Conservation (phyloP, 2,888 invertebrate genomes). For the Agriopis aurantiaria region DNA sequence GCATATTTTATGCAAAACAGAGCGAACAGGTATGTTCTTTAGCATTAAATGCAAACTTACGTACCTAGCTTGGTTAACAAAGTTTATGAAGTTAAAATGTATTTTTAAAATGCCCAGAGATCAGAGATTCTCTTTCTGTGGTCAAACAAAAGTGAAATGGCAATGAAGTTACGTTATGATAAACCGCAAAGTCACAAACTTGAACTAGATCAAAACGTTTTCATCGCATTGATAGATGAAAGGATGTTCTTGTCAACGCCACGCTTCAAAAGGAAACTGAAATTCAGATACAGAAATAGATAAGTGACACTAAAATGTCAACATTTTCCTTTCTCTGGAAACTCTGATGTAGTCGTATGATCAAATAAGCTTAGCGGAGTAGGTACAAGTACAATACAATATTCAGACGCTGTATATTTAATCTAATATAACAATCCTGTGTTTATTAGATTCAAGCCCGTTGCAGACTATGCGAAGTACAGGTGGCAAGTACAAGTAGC, state of each 20-base stretch:
- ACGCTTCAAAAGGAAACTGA: constrained; percentile 29
- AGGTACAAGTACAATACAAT: background rate
- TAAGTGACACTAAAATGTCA: constrained; percentile 12
- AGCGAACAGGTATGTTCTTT: constrained; percentile 34
- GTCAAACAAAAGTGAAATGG: constrained; percentile 4
- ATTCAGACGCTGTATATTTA: background rate
- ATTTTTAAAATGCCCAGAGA: constrained; percentile 1
- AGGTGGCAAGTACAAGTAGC: no score
- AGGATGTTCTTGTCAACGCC: constrained; percentile 32
- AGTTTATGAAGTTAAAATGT: constrained; percentile 5
- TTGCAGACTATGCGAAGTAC: no score
- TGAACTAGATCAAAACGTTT: constrained; percentile 28
- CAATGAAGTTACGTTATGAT: constrained; percentile 13
- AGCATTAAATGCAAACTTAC: constrained; percentile 12
- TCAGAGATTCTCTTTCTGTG: constrained; percentile 2
- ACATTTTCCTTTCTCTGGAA: constrained; percentile 4
- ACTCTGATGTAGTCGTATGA: background rate
- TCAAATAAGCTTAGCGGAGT: constrained; percentile 1
- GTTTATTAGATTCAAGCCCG: no score
- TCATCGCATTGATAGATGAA: constrained; percentile 29
- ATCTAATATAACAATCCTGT: constrained; percentile 1
- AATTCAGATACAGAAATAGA: constrained; percentile 27
- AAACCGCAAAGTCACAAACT: constrained; percentile 29
- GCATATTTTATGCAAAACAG: constrained; percentile 56
- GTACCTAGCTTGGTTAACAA: background rate